Evolutionary conservation across 2,888 invertebrate species (phyloP), one percentile per base, ranked within the genome.

Genomic region (Melipona beecheii): DNA sequence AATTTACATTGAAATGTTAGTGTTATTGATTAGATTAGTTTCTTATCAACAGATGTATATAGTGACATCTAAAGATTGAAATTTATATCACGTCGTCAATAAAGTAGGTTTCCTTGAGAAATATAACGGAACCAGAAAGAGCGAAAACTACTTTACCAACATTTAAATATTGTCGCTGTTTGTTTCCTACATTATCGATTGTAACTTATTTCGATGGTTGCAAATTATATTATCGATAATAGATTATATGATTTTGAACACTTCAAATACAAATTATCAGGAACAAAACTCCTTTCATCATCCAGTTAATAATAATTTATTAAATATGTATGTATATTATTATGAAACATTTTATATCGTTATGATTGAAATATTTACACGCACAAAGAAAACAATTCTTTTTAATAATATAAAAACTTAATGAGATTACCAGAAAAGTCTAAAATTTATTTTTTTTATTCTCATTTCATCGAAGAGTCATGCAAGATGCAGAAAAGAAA

Each of bases 401-500:
- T 21, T 21, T 19, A 11, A 1, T 15, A 21, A 64, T 36, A 31
- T 19, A 0, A 36, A 9, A 36, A 31, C 15, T n/a, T 21, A 36
- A 36, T 36, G 4, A 19, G 21, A 64, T 21, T 50, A 19, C 24
- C 24, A 66, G 9, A 36, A 66, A 24, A 43, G 11, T 9, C 5
- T 15, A 15, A 24, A 68, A 50, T n/a, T 52, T 19, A 2, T 27
- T 43, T 6, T 17, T 68, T 52, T n/a, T 56, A n/a, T 56, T 52
- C 6, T 36, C 21, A 27, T 54, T 66, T 49, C 19, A 2, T 19
- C 0, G 4, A 65, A 58, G 11, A 68, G 36, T 62, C 58, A 54
- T 4, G n/a, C 36, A 17, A 60, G 17, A 19, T 31, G n/a, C 31
- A 56, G 75, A 19, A 75, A 56, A 75, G 80, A 88, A 84, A 86